Evolutionary conservation across 2,113 vertebrate species (phyloP).

Genomic region (Ivindomyrus marchei): DNA sequence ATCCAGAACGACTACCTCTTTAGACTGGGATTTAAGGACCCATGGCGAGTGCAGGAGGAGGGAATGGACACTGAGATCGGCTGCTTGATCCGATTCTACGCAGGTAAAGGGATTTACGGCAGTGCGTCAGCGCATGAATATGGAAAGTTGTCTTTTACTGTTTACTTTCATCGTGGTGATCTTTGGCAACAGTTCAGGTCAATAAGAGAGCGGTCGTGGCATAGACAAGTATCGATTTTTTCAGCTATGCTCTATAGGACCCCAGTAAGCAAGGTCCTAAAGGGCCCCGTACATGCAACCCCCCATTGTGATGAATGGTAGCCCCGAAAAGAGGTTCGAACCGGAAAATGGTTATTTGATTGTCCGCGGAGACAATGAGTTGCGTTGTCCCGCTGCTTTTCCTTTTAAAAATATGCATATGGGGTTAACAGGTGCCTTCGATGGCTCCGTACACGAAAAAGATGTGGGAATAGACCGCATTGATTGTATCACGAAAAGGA

Average conservation of each 20-base stretch:
- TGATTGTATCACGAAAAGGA: conserved; percentile 26
- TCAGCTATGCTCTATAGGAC: neutral
- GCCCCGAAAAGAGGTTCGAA: conserved; percentile 13
- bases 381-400: conserved; percentile 26
- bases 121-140: neutral
- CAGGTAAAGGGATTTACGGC: conserved; percentile 59
- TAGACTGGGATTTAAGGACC: conserved; percentile 77
- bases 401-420: conserved; percentile 40
- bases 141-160: neutral
- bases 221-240: neutral
- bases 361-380: conserved; percentile 43
- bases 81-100: conserved; percentile 84
- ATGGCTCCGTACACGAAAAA: conserved; percentile 11
- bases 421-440: conserved; percentile 48
- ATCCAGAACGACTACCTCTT: conserved; percentile 84
- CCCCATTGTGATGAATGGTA: neutral
- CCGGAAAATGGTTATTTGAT: conserved; percentile 29
- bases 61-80: conserved; percentile 82
- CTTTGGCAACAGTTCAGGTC: neutral
- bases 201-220: neutral
- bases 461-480: conserved; percentile 11
- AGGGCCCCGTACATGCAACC: neutral
- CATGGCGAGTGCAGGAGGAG: conserved; percentile 81
- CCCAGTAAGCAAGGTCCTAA: neutral
- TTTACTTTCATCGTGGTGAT: neutral